phyloP scores from a whole-genome alignment of 2,113 vertebrate genomes.

The Brienomyrus longianalis region DNA sequence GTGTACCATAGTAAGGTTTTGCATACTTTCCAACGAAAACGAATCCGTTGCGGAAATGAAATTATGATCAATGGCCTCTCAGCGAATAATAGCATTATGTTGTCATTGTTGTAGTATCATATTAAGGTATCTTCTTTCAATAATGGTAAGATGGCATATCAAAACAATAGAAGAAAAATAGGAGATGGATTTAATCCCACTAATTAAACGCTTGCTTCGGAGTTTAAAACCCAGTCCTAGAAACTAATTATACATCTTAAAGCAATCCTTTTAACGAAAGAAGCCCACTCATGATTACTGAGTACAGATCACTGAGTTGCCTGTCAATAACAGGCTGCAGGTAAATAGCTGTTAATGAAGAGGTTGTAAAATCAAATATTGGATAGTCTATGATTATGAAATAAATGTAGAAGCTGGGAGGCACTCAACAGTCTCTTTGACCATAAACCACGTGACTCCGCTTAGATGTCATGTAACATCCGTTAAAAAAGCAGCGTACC shows the following conservation, averaged over 20 bases:
- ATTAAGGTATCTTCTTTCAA: background rate
- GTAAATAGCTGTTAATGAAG: background rate
- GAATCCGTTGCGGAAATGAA: background rate
- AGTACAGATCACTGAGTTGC: background rate
- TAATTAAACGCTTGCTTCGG: background rate
- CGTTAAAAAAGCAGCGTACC: background rate
- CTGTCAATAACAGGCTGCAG: background rate
- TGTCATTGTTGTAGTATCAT: background rate
- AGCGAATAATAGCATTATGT: background rate
- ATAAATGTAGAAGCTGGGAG: background rate
- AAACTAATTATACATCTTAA: background rate
- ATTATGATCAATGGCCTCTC: background rate
- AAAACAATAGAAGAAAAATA: background rate
- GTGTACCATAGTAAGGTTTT: background rate
- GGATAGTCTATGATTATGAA: background rate
- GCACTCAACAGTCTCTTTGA: background rate
- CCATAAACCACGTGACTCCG: background rate
- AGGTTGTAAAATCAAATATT: background rate
- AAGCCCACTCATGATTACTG: background rate
- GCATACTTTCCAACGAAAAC: background rate
- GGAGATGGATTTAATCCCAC: background rate
- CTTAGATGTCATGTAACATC: background rate
- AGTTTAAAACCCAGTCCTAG: background rate
- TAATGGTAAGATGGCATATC: background rate
- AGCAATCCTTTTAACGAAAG: background rate